Evolutionary conservation across 2,113 vertebrate species (phyloP).

Genomic region (Psilopsiagon aymara): DNA sequence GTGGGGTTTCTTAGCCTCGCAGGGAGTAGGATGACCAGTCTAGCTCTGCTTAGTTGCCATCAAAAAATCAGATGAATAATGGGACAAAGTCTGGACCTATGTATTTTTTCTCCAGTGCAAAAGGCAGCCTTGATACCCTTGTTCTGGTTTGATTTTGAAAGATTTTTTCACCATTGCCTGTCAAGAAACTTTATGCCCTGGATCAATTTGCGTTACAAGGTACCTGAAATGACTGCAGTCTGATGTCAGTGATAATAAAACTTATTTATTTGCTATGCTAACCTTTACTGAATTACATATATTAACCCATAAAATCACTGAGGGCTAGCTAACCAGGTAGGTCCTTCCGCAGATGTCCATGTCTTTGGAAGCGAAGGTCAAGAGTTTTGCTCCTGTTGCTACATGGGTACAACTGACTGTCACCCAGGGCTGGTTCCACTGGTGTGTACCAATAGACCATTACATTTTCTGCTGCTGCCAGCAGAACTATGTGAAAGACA

Average conservation of each 20-base stretch:
- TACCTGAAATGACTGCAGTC: background rate
- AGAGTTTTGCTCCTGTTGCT: background rate
- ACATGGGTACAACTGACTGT: background rate
- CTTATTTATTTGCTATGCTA: background rate
- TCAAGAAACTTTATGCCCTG: background rate
- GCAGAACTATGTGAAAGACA: background rate
- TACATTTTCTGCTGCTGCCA: background rate
- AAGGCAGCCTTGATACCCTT: background rate
- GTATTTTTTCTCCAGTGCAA: background rate
- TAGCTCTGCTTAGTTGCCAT: background rate
- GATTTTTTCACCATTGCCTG: background rate
- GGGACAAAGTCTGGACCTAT: background rate
- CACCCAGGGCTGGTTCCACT: background rate
- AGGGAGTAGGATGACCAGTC: background rate
- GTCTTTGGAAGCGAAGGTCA: slow-evolving; percentile 3
- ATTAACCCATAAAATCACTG: background rate
- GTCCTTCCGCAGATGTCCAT: background rate
- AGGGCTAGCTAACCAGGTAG: background rate
- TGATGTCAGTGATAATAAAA: background rate
- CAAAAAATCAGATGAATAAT: background rate
- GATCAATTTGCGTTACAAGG: background rate
- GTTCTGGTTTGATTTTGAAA: background rate
- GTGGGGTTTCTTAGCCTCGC: accelerated
- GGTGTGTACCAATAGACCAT: background rate
- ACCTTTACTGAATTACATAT: background rate